A percentile compares a stretch with the other conserved stretches of the same genome.
phyloP scores from a whole-genome alignment of 1,140 invertebrate genomes.

The Leptopilina boulardi region DNA sequence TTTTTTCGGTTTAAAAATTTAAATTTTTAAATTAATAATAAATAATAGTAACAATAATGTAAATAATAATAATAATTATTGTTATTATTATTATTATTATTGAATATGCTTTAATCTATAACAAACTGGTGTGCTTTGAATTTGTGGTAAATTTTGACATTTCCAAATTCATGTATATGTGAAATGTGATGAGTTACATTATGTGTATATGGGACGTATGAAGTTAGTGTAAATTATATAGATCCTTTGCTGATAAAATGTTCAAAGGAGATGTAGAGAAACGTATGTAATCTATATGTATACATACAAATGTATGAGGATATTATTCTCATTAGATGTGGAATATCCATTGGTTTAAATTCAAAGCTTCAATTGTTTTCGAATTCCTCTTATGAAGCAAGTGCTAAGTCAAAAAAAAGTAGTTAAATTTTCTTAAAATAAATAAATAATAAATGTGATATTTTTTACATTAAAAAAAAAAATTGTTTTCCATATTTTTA shows the following conservation, averaged over 20 bases:
- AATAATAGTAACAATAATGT: too few relatives aligned
- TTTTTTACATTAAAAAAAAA: too few relatives aligned
- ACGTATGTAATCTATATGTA: background rate
- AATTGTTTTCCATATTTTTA: too few relatives aligned
- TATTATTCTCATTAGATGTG: background rate
- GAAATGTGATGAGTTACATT: background rate
- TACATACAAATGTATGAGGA: background rate
- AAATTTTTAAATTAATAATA: too few relatives aligned
- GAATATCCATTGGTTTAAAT: background rate
- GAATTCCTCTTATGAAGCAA: too few relatives aligned
- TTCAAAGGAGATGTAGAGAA: background rate
- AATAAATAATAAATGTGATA: too few relatives aligned
- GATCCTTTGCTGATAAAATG: background rate
- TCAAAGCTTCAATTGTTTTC: background rate
- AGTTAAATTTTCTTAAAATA: too few relatives aligned
- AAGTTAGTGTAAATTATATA: background rate
- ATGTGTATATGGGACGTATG: background rate
- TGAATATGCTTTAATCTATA: too few relatives aligned
- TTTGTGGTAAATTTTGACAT: background rate
- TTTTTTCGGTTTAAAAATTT: too few relatives aligned
- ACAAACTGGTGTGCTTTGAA: background rate
- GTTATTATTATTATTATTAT: too few relatives aligned
- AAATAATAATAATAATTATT: too few relatives aligned
- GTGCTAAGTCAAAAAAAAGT: too few relatives aligned
- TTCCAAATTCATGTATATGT: background rate